These are phyloP conservation scores for Terrapene triunguis DNA, from an alignment of 2,113 vertebrate genomes.

Conservation along the genomic window DNA sequence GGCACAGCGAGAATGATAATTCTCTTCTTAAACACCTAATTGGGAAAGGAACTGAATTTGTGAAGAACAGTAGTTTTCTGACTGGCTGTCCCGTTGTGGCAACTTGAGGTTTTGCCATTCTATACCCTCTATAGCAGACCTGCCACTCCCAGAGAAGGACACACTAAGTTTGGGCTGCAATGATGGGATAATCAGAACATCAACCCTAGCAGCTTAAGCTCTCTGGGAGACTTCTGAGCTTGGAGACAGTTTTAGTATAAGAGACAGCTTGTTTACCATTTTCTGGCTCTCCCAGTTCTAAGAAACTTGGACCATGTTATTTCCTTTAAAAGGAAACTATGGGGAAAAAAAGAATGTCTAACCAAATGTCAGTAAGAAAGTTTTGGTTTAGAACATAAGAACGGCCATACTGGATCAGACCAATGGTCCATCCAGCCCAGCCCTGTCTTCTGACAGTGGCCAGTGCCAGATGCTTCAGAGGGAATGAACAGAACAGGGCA, in stretches of 20 bases:
- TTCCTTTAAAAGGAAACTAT: constrained; percentile 42
- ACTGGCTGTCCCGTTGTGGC: background rate
- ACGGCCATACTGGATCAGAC: background rate
- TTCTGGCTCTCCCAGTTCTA: constrained; percentile 14
- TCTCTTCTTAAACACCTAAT: constrained; percentile 37
- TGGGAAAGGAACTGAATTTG: constrained; percentile 32
- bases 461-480: no score
- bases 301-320: background rate
- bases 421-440: background rate
- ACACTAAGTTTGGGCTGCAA: background rate
- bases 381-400: background rate
- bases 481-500: no score
- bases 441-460: background rate
- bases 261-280: constrained; percentile 29
- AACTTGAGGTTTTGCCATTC: constrained; percentile 17
- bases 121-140: background rate
- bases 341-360: background rate
- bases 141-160: constrained; percentile 12
- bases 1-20: background rate
- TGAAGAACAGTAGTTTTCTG: constrained; percentile 35
- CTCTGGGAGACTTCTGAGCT: constrained; percentile 37
- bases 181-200: background rate
- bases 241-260: constrained; percentile 23
- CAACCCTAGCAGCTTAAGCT: constrained; percentile 26
- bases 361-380: constrained; percentile 18